These are phyloP conservation scores for Podocnemis expansa DNA, from an alignment of 2,113 vertebrate genomes.

Conservation along the genomic window DNA sequence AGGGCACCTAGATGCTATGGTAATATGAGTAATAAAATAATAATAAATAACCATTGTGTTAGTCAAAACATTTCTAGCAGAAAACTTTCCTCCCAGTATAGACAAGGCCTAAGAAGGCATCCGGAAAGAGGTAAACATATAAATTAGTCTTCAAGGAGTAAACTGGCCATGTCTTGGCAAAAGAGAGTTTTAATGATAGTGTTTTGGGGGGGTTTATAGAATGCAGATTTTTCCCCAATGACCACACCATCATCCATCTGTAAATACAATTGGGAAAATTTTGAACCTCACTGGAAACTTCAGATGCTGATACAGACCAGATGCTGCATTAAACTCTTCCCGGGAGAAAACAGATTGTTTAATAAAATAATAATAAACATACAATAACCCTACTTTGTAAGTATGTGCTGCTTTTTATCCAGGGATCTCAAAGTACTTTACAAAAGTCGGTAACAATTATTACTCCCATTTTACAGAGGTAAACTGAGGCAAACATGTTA, in stretches of 20 bases:
- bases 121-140: not conserved
- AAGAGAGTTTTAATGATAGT: not conserved
- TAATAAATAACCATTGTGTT: not conserved
- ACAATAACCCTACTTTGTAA: not conserved
- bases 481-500: not conserved
- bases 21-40: not conserved
- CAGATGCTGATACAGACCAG: not conserved
- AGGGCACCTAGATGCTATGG: not conserved
- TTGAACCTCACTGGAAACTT: not conserved
- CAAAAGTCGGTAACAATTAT: not conserved
- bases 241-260: too few relatives aligned
- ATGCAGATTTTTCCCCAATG: not conserved
- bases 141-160: not conserved
- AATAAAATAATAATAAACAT: not conserved
- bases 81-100: not conserved
- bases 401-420: not conserved
- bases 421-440: not conserved
- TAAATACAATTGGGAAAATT: too few relatives aligned
- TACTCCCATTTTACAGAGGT: not conserved
- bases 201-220: too few relatives aligned
- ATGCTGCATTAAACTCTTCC: not conserved
- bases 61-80: not conserved
- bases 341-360: not conserved
- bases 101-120: not conserved
- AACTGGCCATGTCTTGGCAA: rapidly evolving